These are phyloP conservation scores for Dolichotis patagonum DNA, from an alignment of 2,113 vertebrate species.

Conservation along the genomic window DNA sequence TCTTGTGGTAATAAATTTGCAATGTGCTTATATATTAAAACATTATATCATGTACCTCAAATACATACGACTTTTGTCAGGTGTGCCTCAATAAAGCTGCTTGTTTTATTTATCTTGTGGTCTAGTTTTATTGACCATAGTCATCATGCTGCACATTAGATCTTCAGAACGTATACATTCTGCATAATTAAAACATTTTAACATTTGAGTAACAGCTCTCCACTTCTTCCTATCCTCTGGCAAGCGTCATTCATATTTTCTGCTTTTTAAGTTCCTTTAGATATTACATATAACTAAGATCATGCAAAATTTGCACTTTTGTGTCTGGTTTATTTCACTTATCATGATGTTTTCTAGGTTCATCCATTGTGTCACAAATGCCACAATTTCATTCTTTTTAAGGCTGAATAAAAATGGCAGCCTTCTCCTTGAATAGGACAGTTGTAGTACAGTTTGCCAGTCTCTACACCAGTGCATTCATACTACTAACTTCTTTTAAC, in stretches of 20 bases:
- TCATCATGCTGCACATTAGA: background rate
- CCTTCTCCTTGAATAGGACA: background rate
- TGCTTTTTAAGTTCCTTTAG: background rate
- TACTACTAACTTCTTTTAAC: background rate
- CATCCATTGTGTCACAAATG: background rate
- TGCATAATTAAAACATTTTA: background rate
- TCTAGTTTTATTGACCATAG: background rate
- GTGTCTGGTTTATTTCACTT: background rate
- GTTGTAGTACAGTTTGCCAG: slow-evolving; percentile 24
- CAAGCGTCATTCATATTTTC: background rate
- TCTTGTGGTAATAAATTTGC: background rate
- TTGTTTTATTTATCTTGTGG: background rate
- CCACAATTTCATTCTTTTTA: background rate
- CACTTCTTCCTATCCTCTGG: background rate
- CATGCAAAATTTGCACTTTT: background rate
- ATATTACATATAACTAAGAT: background rate
- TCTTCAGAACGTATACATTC: background rate
- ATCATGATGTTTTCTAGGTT: background rate
- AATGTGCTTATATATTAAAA: background rate
- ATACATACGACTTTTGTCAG: background rate
- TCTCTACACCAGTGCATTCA: background rate
- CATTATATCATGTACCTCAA: background rate
- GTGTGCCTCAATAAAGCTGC: background rate
- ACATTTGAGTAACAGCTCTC: background rate
- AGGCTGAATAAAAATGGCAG: background rate